Conservation (phyloP, 2,113 vertebrate species). For the Loxodonta africana region DNA sequence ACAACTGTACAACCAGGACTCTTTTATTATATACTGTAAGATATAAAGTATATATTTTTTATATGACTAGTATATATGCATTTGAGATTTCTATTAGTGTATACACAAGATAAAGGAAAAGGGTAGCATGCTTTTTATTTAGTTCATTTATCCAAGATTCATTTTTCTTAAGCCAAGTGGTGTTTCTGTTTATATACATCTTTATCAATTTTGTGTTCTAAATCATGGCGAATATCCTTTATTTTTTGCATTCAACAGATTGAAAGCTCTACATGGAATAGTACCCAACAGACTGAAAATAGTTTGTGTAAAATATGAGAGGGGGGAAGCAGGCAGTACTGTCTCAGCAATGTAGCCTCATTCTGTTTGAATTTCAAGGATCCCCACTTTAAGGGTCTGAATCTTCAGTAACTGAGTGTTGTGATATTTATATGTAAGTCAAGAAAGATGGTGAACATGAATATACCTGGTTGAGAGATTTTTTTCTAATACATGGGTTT, state of each 20-base stretch:
- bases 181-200: constrained; percentile 11
- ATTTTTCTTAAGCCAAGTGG: not conserved
- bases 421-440: not conserved
- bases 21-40: not conserved
- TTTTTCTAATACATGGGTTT: constrained; percentile 1
- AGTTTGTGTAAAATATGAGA: not conserved
- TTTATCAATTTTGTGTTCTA: constrained; percentile 26
- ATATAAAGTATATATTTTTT: not conserved
- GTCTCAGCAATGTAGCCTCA: not conserved
- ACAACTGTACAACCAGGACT: no score
- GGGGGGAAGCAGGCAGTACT: not conserved
- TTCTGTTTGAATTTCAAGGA: not conserved
- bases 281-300: not conserved
- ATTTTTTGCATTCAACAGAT: constrained; percentile 28
- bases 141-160: constrained; percentile 42
- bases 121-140: constrained; percentile 26
- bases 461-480: not conserved
- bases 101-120: constrained; percentile 1
- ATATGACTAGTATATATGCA: not conserved
- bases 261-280: not conserved
- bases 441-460: not conserved
- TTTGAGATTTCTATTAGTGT: constrained; percentile 32
- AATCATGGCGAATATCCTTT: not conserved
- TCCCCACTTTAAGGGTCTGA: not conserved
- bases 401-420: not conserved